These are phyloP conservation scores for Papilio machaon DNA, from an alignment of 1,140 invertebrate genomes.

Conservation along the genomic window DNA sequence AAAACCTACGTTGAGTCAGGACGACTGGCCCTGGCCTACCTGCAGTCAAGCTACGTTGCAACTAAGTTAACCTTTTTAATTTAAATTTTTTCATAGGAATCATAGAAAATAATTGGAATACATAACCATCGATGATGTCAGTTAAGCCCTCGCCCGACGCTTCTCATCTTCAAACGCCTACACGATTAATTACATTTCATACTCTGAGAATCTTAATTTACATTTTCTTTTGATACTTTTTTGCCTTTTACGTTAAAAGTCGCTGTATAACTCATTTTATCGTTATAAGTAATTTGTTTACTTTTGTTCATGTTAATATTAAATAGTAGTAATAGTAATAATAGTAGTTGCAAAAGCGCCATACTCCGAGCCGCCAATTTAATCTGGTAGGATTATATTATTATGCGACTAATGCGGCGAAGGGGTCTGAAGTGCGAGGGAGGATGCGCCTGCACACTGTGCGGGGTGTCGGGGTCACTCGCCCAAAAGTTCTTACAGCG, in stretches of 20 bases:
- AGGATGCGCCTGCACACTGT: too few relatives aligned
- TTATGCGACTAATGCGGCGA: too few relatives aligned
- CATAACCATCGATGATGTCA: neutral
- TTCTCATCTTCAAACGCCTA: neutral
- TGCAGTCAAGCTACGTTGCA: neutral
- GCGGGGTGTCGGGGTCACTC: too few relatives aligned
- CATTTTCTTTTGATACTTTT: slow-evolving; percentile 13
- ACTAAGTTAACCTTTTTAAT: neutral
- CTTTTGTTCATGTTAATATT: too few relatives aligned
- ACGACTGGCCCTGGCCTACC: neutral
- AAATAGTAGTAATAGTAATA: too few relatives aligned
- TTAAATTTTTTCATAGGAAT: neutral
- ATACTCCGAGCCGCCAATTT: too few relatives aligned
- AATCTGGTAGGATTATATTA: too few relatives aligned
- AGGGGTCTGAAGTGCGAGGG: too few relatives aligned
- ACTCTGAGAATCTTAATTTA: slow-evolving; percentile 19
- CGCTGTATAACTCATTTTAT: slow-evolving; percentile 13
- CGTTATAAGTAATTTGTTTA: slow-evolving; percentile 24
- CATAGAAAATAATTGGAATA: neutral
- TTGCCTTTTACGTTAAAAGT: slow-evolving; percentile 25
- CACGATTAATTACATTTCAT: slow-evolving; percentile 30
- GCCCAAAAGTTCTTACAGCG: too few relatives aligned
- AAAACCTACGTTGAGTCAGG: neutral
- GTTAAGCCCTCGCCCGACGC: neutral
- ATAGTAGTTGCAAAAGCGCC: too few relatives aligned